Base-by-base conservation (phyloP, 2,113 vertebrate genomes). In the Anarrhichthys ocellatus region DNA sequence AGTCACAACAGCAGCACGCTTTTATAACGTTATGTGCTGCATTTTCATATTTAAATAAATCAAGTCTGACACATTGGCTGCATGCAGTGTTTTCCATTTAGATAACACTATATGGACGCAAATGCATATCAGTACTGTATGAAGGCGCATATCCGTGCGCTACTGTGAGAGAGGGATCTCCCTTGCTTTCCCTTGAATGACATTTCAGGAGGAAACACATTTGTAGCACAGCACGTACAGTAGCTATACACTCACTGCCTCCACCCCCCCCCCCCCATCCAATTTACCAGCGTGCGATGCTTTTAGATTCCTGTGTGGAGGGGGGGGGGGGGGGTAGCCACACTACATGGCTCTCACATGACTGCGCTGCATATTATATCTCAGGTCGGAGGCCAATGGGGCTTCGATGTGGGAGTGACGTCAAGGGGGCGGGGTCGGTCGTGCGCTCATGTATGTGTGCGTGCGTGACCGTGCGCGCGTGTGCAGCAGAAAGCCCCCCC, bases 131-230 rank as follows among this genome's bases (percentile, higher is more conserved):
- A 46, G 54, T 9, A 2, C 2, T 52, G 48, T 7, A 20, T 5
- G 20, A 15, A 17, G 29, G 50, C 20, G 64, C 8, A 10, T 9
- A 27, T 66, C 24, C 32, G 68, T 32, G 17, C 18, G 62, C 50
- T 17, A 11, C 24, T 58, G 72, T 50, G 74, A 68, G 71, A 52
- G 24, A 65, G 88, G 77, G 58, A 83, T 70, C 77, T 81, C 83
- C 83, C 82, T 63, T 22, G 9, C 54, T 75, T 84, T 84, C 65
- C 78, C 76, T 85, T 90, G 85, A 89, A 85, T 91, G 91, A 82
- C 86, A 91, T 85, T 93, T 92, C 79, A 76, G 87, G 85, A 90
- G 89, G 90, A 91, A 91, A 86, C 89, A 83, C 88, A 86, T 92
- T 90, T 88, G 89, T 89, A 84, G 74, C 81, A 67, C 92, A 85